Percentiles rank a stretch among this genome's conserved stretches.
These are phyloP conservation scores for Meta bourneti DNA, from an alignment of 2,888 invertebrate genomes.

Conservation along the genomic window DNA sequence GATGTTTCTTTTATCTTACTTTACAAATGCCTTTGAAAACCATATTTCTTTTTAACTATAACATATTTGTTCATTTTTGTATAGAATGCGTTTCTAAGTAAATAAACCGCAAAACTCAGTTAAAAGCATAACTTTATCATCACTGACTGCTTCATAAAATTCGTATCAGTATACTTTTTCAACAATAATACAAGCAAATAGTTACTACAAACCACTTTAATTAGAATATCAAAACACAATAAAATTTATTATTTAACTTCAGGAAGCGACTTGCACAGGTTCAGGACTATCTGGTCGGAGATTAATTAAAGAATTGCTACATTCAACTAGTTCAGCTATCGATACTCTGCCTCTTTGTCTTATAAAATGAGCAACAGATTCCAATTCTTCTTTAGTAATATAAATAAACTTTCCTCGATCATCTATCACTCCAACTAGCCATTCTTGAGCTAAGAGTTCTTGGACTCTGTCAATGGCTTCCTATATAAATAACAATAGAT, in stretches of 20 bases:
- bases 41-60: no score
- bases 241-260: slow-evolving; percentile 34
- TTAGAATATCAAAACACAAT: slow-evolving; percentile 7
- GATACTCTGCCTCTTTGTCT: slow-evolving; percentile 96
- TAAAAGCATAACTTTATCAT: no score
- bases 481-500: slow-evolving; percentile 77
- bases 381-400: slow-evolving; percentile 93
- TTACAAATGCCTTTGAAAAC: no score
- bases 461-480: slow-evolving; percentile 86
- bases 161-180: neutral
- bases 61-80: no score
- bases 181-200: slow-evolving; percentile 3
- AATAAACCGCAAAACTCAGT: no score
- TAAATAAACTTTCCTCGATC: slow-evolving; percentile 99
- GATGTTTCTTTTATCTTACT: no score
- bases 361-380: slow-evolving; percentile 96
- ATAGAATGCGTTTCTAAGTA: no score
- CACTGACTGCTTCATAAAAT: no score
- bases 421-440: slow-evolving; percentile 96
- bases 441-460: slow-evolving; percentile 89
- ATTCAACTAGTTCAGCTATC: slow-evolving; percentile 94
- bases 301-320: slow-evolving; percentile 94
- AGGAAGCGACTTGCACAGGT: slow-evolving; percentile 54
- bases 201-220: slow-evolving; percentile 12
- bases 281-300: slow-evolving; percentile 81